These are phyloP conservation scores for Chaenodraco wilsoni DNA, from an alignment of 2,797 vertebrate genomes.

Conservation along the genomic window DNA sequence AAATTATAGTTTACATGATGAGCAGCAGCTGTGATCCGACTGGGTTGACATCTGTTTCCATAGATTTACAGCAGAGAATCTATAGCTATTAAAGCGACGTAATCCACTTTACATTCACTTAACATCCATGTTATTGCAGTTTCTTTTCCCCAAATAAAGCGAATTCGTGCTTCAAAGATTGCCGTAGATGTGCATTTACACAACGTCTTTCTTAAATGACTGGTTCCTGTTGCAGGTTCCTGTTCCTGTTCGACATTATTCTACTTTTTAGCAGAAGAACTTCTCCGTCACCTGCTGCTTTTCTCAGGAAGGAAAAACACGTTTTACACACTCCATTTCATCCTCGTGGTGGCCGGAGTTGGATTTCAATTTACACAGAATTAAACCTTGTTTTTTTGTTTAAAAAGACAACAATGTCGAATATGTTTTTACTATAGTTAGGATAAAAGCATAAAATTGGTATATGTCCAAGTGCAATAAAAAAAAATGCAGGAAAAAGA, in stretches of 20 bases:
- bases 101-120: neutral
- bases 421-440: no score
- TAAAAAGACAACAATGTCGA: no score
- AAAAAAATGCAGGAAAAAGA: no score
- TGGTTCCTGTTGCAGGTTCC: neutral
- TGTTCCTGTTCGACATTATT: neutral
- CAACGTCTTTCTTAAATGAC: neutral
- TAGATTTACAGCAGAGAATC: neutral
- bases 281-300: neutral
- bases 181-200: neutral
- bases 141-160: neutral
- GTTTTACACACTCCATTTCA: neutral
- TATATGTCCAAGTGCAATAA: no score
- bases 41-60: neutral
- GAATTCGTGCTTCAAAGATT: no score
- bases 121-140: neutral
- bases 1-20: constrained; percentile 8
- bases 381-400: no score
- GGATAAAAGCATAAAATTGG: no score
- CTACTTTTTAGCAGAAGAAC: neutral
- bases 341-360: neutral
- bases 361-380: no score
- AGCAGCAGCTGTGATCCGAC: constrained; percentile 9
- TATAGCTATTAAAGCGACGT: neutral
- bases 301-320: neutral